phyloP scores from a whole-genome alignment of 2,113 vertebrate species.

The Pygoscelis antarcticus region DNA sequence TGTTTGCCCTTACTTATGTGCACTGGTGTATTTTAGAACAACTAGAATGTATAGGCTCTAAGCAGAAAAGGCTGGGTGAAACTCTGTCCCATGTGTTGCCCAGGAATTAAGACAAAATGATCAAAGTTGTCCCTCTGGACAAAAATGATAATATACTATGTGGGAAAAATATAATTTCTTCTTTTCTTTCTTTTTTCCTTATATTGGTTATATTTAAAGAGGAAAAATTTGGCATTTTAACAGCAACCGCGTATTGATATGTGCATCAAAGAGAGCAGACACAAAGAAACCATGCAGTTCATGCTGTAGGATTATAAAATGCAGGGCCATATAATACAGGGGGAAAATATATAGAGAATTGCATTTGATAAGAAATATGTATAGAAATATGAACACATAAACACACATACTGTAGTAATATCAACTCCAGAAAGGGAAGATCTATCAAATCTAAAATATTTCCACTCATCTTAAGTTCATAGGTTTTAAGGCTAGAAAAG shows the following conservation, averaged over 20 bases:
- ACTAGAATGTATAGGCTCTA: fast-evolving
- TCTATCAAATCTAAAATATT: neutral
- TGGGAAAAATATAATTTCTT: neutral
- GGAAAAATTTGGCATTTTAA: neutral
- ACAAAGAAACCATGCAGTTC: neutral
- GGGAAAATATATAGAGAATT: neutral
- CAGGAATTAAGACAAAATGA: neutral
- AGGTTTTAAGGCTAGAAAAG: neutral
- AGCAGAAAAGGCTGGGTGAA: neutral
- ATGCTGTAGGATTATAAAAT: neutral
- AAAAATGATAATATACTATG: neutral
- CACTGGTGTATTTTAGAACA: neutral
- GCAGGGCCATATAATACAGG: neutral
- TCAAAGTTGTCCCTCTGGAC: neutral
- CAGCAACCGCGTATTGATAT: neutral
- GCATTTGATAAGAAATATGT: neutral
- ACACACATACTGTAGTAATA: neutral
- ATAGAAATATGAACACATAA: neutral
- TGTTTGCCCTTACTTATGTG: neutral
- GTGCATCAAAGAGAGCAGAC: neutral
- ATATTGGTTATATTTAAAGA: neutral
- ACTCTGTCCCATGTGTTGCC: neutral
- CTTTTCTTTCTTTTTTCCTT: neutral
- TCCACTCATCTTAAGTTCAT: neutral
- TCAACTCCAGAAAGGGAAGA: neutral